Base-by-base conservation (phyloP, 2,113 vertebrate species). In the Heliornis fulica region DNA sequence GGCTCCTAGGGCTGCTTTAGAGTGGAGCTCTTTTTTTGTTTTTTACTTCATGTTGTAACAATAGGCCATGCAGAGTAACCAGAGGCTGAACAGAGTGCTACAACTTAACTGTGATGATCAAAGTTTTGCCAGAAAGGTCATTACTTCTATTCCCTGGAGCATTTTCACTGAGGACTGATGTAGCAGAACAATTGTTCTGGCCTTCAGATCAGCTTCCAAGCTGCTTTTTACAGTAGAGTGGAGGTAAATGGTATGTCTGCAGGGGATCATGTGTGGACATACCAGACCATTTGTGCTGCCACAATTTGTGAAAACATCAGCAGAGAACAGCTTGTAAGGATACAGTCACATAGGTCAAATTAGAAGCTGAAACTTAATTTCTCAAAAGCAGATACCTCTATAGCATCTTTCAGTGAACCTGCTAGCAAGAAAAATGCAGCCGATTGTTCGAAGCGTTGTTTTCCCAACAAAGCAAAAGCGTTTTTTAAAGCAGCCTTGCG, bases 381-480 rank as follows among this genome's bases (percentile, higher is more conserved):
- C 79, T 78, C 51, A 87, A 61, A 92, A 83, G 68, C 10, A 3
- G 40, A 69, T 97, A 99, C 99, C 99, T 99, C 99, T 71, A 99
- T 99, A 89, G 99, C 99, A 80, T 99, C 99, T 98, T 99, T 99
- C 90, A 99, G 97, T 29, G 99, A 99, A 54, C 99, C 99, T 76
- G 99, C 99, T 81, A 99, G 98, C 57, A 99, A 98, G 97, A 99
- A 99, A 97, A 99, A 99, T 29, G 99, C 99, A 63, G 99, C 99
- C 1, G 99, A 99, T 68, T 99, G 99, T 94, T 99, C 99, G 96
- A 99, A 99, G 82, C 99, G 99, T 89, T 99, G 99, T 96, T 99
- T 99, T 76, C 99, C 99, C 97, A 99, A 98, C 97, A 99, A 97
- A 82, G 99, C 98, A 96, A 99, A 99, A 71, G 99, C 99, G 36